Conservation (phyloP, 2,797 vertebrate genomes). For the Neoniphon sammara region DNA sequence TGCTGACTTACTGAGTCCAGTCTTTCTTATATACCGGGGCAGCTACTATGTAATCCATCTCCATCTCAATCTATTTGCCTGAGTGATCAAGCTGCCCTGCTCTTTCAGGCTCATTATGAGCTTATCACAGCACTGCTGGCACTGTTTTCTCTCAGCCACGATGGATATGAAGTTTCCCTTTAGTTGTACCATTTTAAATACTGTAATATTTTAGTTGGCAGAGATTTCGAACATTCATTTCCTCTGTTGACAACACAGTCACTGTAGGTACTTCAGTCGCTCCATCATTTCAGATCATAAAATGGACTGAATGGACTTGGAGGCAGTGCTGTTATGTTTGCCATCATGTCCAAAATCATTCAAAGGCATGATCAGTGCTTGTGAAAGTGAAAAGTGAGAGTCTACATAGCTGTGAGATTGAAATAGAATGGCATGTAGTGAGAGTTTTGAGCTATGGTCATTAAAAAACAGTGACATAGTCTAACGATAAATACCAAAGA, state of each 20-base stretch:
- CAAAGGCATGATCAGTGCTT: constrained; percentile 13
- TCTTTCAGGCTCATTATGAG: constrained; percentile 20
- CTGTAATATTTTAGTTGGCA: constrained; percentile 57
- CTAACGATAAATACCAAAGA: constrained; percentile 55
- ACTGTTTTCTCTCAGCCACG: constrained; percentile 34
- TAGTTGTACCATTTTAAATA: constrained; percentile 31
- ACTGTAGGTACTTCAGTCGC: constrained; percentile 29
- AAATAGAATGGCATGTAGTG: constrained; percentile 33
- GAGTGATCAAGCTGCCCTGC: constrained; percentile 21
- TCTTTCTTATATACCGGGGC: constrained; percentile 49
- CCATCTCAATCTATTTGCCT: constrained; percentile 27
- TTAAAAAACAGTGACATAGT: constrained; percentile 48
- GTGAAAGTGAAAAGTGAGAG: neutral
- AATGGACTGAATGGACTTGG: neutral
- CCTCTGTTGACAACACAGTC: constrained; percentile 55
- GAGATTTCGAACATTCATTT: constrained; percentile 52
- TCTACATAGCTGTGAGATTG: constrained; percentile 18
- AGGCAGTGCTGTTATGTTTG: constrained; percentile 5
- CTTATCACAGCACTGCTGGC: constrained; percentile 5
- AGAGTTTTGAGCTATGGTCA: constrained; percentile 27
- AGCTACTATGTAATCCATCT: constrained; percentile 44
- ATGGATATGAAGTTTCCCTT: constrained; percentile 29
- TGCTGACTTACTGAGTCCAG: constrained; percentile 30
- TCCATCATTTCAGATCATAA: constrained; percentile 55
- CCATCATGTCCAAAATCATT: constrained; percentile 21